Evolutionary conservation across 2,113 vertebrate species (phyloP).

Genomic region (Perca fluviatilis): DNA sequence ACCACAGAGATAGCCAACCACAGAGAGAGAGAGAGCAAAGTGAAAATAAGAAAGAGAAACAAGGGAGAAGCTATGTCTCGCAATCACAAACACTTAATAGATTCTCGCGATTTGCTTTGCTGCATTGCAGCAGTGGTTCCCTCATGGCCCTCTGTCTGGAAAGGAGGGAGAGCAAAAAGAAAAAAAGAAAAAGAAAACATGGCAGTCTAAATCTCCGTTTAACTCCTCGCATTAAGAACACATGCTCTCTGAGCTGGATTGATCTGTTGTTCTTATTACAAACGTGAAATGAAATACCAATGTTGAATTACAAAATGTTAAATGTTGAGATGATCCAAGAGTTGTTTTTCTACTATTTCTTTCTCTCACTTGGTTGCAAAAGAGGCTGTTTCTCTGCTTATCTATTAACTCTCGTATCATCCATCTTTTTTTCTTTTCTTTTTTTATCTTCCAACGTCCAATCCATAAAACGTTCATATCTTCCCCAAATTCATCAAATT

Average conservation of each 20-base stretch:
- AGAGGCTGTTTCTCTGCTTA: neutral
- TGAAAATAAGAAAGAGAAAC: conserved; percentile 40
- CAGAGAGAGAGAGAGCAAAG: neutral
- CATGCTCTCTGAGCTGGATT: neutral
- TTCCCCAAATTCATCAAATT: neutral
- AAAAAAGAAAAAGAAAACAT: conserved; percentile 5
- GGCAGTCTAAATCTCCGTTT: conserved; percentile 21
- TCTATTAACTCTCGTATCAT: neutral
- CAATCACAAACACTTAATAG: conserved; percentile 66
- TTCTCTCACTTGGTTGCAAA: neutral
- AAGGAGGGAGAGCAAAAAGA: conserved; percentile 53
- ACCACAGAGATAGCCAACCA: neutral
- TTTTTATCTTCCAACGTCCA: neutral
- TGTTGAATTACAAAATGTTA: neutral
- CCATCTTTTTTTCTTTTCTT: neutral
- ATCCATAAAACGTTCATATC: conserved; percentile 11
- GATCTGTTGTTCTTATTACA: conserved; percentile 17
- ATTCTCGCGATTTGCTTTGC: conserved; percentile 81
- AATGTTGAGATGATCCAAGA: neutral
- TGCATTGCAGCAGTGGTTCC: conserved; percentile 85
- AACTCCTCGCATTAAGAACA: conserved; percentile 31
- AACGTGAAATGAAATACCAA: conserved; percentile 9
- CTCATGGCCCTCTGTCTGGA: conserved; percentile 51
- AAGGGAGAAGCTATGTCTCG: conserved; percentile 7
- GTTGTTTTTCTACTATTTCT: neutral